Evolutionary conservation across 2,113 vertebrate genomes (phyloP), one percentile per base, ranked within the genome.

Genomic region (Pluvianellus socialis): DNA sequence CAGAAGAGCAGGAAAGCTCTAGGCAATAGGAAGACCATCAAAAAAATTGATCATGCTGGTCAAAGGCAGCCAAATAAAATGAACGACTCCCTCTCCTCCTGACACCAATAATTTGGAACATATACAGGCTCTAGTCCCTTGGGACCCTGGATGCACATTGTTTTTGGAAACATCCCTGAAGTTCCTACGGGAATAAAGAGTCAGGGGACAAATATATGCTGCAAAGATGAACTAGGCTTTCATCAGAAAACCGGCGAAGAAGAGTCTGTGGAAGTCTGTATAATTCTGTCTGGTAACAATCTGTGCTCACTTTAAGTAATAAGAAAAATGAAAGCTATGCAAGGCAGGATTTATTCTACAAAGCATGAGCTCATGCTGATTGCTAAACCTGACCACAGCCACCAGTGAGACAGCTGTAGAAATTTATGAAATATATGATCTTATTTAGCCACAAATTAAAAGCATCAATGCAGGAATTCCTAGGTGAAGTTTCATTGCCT

Each of bases 381-480:
- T 6, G 2, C 40, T 88, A 47, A 93, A 52, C n/a, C 75, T 79
- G 44, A 80, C 52, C 79, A 74, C 28, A 92, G 67, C 55, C 86
- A 88, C 63, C 56, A 92, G 45, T 9, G 38, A 68, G 66, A 38
- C 53, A 95, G 86, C 35, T 49, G 59, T 30, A 79, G 65, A 66
- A 83, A 45, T 55, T 71, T 72, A 50, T 67, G 59, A 77, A 94
- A 63, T 18, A 38, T 23, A 59, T 18, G 50, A 75, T 63, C 72
- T 61, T 65, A 42, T 77, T 93, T 56, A 97, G 56, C 52, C 3
- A 9, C 65, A 91, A 80, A 81, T 79, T 49, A 88, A 75, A 14
- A 63, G 6, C 61, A 73, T 77, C 76, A 56, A 3, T 28, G 47
- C 49, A 93, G 61, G 72, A 88, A 84, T 79, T 90, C 75, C 56